Evolutionary conservation across 2,888 invertebrate species (phyloP).

Genomic region (Blastobasis adustella): DNA sequence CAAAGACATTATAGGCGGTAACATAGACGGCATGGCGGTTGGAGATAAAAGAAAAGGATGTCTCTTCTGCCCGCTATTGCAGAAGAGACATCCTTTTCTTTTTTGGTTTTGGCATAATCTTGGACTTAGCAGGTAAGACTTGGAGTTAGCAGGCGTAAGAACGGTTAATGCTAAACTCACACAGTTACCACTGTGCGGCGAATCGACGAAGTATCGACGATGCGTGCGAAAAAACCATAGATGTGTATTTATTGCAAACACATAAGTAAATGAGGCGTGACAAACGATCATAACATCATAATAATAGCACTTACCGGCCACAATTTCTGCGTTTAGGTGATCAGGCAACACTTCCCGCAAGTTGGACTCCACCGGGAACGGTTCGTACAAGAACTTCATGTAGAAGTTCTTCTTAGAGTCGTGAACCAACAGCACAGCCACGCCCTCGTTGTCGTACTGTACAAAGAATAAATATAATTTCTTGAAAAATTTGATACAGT

Average conservation of each 20-base stretch:
- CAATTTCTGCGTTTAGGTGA: conserved; percentile 97
- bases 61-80: no score
- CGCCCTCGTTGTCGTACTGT: conserved; percentile 95
- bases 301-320: conserved; percentile 74
- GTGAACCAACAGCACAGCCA: conserved; percentile 92
- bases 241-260: not conserved
- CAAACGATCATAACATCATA: not conserved
- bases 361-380: conserved; percentile 99
- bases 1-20: not conserved
- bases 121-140: no score
- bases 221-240: not conserved
- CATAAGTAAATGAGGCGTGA: not conserved
- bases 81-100: no score
- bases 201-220: no score
- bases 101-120: no score
- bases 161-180: no score
- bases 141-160: no score
- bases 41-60: no score
- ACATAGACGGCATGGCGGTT: no score
- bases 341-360: conserved; percentile 93
- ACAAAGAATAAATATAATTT: conserved; percentile 8
- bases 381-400: conserved; percentile 98
- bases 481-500: no score
- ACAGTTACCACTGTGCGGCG: no score
- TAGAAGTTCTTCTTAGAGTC: conserved; percentile 99